Base-by-base conservation (phyloP, 2,797 vertebrate genomes). In the Cottoperca gobio region DNA sequence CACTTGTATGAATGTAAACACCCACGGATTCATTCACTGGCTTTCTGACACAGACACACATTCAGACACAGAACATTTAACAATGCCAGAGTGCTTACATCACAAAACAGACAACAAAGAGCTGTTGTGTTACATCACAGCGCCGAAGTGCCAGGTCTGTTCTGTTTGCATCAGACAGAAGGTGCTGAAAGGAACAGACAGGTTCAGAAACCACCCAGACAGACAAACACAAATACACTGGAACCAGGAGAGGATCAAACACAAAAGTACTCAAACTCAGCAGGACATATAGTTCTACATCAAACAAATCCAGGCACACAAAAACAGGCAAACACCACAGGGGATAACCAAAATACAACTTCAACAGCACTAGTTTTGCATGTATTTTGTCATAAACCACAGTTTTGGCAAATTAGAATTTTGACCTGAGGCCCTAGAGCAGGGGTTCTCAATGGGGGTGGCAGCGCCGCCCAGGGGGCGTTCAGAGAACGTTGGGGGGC, bases 71-170 rank as follows among this genome's bases (percentile, higher is more conserved):
- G 55, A 66, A 60, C 60, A 62, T 75, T 70, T 54, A 62, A 63
- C 66, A 71, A 79, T 46, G 66, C 17, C 74, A 50, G 52, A 76
- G 53, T 1, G 55, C 57, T 79, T 85, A 72, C 73, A 79, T 86
- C 79, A 83, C 58, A 67, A 45, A 48, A 53, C 4, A 8, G 71
- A 69, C 78, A 62, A 73, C 70, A 79, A 75, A 81, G 72, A 31
- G 57, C 39, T 13, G 68, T 33, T 24, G 21, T 21, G 76, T 88
- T 87, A 76, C 78, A 79, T 87, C 79, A 83, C 55, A 46, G 72
- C 46, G 4, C 17, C 2, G 6, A 76, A 48, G 61, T 31, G 71
- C 10, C 57, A 55, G 46, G 23, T 55, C 61, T 71, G 70, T 19
- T 3, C 74, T 37, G 50, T 76, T 13, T 1, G 21, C 7, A 21